Percentiles rank a stretch among this genome's conserved stretches.
Conservation (phyloP, 2,888 invertebrate species). For the Agriopis aurantiaria region DNA sequence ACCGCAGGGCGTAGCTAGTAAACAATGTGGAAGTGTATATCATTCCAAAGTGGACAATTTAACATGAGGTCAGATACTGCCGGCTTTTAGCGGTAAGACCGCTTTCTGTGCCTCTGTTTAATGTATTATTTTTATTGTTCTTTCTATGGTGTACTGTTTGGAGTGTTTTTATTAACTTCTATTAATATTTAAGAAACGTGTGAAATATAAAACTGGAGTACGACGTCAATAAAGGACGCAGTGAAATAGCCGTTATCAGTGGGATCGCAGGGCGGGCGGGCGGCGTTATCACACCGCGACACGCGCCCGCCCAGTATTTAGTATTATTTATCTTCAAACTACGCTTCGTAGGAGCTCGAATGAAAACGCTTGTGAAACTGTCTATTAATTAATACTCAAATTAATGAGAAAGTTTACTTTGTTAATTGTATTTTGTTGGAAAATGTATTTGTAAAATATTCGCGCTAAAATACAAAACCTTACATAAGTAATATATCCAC, state of each 20-base stretch:
- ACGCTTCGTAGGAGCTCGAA: constrained; percentile 11
- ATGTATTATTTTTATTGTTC: no score
- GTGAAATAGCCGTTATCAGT: constrained; percentile 22
- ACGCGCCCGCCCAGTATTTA: constrained; percentile 21
- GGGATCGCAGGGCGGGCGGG: constrained; percentile 21
- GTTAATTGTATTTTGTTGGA: background rate
- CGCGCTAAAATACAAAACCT: no score
- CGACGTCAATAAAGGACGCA: constrained; percentile 7
- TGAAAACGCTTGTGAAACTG: constrained; percentile 1
- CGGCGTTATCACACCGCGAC: constrained; percentile 26
- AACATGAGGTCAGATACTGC: no score
- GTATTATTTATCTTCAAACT: constrained; percentile 28
- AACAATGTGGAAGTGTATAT: no score
- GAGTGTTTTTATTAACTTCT: background rate
- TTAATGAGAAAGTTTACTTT: constrained; percentile 10
- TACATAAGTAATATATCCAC: no score
- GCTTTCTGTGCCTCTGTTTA: no score
- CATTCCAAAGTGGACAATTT: no score
- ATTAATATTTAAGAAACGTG: constrained; percentile 4
- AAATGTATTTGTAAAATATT: background rate
- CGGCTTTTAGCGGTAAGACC: no score
- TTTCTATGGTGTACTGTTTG: no score
- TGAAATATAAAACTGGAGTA: constrained; percentile 13
- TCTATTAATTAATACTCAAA: constrained; percentile 7
- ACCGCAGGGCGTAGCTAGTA: no score